Evolutionary conservation across 2,888 invertebrate genomes (phyloP).

Genomic region (Spisula subtruncata): DNA sequence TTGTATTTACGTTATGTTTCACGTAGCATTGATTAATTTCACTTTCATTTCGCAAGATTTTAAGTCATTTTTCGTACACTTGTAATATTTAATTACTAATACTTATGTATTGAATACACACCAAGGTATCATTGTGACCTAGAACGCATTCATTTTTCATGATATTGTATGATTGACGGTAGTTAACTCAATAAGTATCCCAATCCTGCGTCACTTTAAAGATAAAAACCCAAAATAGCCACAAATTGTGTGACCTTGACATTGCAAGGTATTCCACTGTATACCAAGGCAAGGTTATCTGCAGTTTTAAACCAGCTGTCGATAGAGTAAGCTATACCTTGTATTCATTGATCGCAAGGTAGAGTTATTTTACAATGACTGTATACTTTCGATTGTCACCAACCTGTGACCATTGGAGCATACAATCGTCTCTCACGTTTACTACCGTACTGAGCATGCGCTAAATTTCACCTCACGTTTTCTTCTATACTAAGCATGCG

Average conservation of each 20-base stretch:
- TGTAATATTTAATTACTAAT: too few species aligned
- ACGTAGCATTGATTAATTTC: too few species aligned
- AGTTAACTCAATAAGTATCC: background rate
- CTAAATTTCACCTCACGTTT: constrained; percentile 59
- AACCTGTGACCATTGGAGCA: constrained; percentile 48
- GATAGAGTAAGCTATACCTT: background rate
- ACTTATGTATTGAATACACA: background rate
- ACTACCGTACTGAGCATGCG: constrained; percentile 62
- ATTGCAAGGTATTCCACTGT: background rate
- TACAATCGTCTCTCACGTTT: constrained; percentile 63
- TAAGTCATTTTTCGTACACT: background rate
- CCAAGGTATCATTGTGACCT: background rate
- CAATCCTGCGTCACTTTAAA: background rate
- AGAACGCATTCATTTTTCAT: background rate
- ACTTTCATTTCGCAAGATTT: background rate
- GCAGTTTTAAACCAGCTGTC: background rate
- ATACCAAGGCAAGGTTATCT: background rate
- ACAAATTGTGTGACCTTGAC: background rate
- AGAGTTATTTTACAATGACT: background rate
- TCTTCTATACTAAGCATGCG: constrained; percentile 62
- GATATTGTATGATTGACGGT: background rate
- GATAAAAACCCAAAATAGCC: constrained; percentile 2
- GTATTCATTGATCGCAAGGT: background rate
- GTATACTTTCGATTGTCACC: constrained; percentile 32
- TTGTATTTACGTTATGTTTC: background rate